Evolutionary conservation across 2,113 vertebrate genomes (phyloP), one percentile per base, ranked within the genome.

Genomic region (Lophochroa leadbeateri): DNA sequence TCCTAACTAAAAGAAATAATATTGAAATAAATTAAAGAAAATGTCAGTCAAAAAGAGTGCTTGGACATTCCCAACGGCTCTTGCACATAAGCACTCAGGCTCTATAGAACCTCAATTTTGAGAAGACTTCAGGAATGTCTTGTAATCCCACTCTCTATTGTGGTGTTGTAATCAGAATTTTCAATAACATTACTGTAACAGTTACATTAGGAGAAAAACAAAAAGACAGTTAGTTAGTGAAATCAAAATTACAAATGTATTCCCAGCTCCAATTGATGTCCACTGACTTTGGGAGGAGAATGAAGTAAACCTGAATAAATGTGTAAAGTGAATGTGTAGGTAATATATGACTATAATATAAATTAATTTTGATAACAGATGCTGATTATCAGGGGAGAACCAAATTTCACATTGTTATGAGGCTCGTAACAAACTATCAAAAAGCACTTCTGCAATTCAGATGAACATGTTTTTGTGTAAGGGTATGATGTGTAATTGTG

Each of bases 261-360:
- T 74, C 41, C 27, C 44, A 86, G 44, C 57, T 88, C 69, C 46
- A 55, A 49, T 23, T 93, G 69, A 61, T 89, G 24, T 85, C 47
- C 71, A 89, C 80, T 86, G 92, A 50, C 71, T 94, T 94, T 86
- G 8, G 7, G 82, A 92, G 43, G 31, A 96, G 78, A 95, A 90
- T 44, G n/a, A 95, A 97, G 47, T 86, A 69, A 81, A 31, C 41
- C 41, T 92, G 31, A 57, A 57, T 57, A 11, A n/a, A n/a, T 6
- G 13, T n/a, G 33, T 14, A 60, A 86, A 87, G 4, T 85, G 9
- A 49, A 78, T 10, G 23, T 72, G 47, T n/a, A 88, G 1, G 16
- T 76, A 91, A 91, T 85, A 79, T 47, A 69, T 28, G 15, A 91
- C 86, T 82, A 93, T 88, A 52, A 67, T 60, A 68, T n/a, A 82